Base-by-base conservation (phyloP, 2,113 vertebrate species). In the Galbula dea region DNA sequence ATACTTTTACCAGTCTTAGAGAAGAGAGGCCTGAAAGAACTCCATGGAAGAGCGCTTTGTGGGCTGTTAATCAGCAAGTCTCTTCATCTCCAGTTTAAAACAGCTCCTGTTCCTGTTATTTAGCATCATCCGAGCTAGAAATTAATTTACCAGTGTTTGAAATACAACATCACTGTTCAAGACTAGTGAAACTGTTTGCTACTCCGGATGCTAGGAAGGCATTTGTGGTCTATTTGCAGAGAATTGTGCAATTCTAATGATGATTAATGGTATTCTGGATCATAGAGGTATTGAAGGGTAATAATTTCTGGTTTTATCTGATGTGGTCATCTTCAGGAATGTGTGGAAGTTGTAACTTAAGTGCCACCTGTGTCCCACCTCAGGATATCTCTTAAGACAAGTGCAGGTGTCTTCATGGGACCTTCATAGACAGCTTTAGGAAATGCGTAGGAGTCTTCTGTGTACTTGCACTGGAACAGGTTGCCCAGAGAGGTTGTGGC, bases 361-460 rank as follows among this genome's bases (percentile, higher is more conserved):
- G 18, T 79, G 74, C 24, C 24, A 16, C 30, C 17, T 46, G 19
- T 59, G 24, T 61, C 46, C 14, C 20, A 30, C 8, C 20, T 62
- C 32, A 48, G 54, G 34, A 29, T 52, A 6, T 51, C 49, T 49
- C 49, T 19, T 29, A n/a, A 65, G 41, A 29, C 22, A 17, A 18
- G 12, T n/a, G 18, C 23, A 7, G 57, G 11, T 66, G 27, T 77
- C 58, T 59, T n/a, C 19, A 13, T 6, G 26, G 39, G 34, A 26
- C 34, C 41, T 51, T 18, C 24, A 16, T 1, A 18, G 51, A 15
- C n/a, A 49, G 43, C 34, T 59, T 54, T 49, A 30, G 66, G n/a
- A 82, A 55, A 10, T 4, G 18, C 2, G 0, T 5, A 4, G 45
- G 15, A 20, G 29, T 65, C 7, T n/a, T 59, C 10, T 69, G 1